These are phyloP conservation scores for Caenorhabditis wallacei DNA, from an alignment of 2,888 invertebrate genomes.

Conservation along the genomic window DNA sequence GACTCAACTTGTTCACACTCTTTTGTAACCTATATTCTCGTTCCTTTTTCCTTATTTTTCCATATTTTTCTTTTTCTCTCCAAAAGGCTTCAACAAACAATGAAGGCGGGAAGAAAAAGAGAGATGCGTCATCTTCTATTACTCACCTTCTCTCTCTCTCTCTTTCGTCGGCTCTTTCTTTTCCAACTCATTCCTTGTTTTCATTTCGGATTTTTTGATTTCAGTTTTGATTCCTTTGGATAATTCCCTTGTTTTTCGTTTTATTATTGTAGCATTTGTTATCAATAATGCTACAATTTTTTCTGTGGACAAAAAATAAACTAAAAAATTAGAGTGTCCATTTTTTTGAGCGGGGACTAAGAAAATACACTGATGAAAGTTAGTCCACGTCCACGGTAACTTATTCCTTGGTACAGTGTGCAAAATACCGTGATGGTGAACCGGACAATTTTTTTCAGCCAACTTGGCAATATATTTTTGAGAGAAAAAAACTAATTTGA, in stretches of 20 bases:
- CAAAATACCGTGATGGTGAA: too few species aligned
- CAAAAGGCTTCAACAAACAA: conserved; percentile 8
- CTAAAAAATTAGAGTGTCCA: too few species aligned
- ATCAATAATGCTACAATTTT: too few species aligned
- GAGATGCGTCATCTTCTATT: not conserved
- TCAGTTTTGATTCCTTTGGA: not conserved
- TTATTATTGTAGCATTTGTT: not conserved
- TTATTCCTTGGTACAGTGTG: too few species aligned
- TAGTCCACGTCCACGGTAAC: too few species aligned
- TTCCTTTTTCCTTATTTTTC: not conserved
- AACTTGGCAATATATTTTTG: too few species aligned
- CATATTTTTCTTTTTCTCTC: not conserved
- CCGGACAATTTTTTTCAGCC: too few species aligned
- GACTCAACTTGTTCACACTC: not conserved
- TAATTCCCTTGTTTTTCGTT: not conserved
- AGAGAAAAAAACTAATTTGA: too few species aligned
- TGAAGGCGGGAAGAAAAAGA: not conserved
- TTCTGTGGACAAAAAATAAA: too few species aligned
- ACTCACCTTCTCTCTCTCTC: not conserved
- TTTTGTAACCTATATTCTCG: not conserved
- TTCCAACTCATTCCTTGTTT: not conserved
- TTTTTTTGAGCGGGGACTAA: too few species aligned
- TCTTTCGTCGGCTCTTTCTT: not conserved
- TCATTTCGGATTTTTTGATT: not conserved
- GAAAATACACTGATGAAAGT: too few species aligned